Evolutionary conservation across 1,140 invertebrate species (phyloP), one percentile per base, ranked within the genome.

Genomic region (Ostrea denselamellosa): DNA sequence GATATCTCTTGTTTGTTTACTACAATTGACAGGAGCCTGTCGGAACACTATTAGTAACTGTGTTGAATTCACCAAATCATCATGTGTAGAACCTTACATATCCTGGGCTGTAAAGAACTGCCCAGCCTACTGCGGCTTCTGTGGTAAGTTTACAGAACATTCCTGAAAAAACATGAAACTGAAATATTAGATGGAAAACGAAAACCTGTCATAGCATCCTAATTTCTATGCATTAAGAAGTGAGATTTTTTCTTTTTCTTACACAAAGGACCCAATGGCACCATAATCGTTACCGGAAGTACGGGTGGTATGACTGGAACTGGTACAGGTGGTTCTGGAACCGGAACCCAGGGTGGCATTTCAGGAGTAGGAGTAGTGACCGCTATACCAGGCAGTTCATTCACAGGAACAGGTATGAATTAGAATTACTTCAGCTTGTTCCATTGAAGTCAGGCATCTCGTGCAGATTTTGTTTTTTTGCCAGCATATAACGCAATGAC

Each of bases 71-170:
- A 86, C 77, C 2, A 52, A 56, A 5, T n/a, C 25, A 3, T 85
- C 87, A 54, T 90, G 90, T 65, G 51, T 28, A 34, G 88, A 87
- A 22, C 87, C 89, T n/a, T 90, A 90, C 77, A 19, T 68, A 0
- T 52, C 62, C n/a, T 91, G 91, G 91, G 91, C 90, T 1, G 77
- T 86, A 68, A 44, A 83, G 28, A 90, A 90, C 71, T 91, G 91
- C 34, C 77, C 89, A 17, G 86, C 88, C n/a, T 90, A 85, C 77
- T 91, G 91, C 34, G 87, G 87, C 14, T 87, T 89, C 58, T 91
- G 90, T 87, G 86, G 89, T 90, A 77, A 77, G 22, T 62, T 7
- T 19, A n/a, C 17, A 19, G 5, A 62, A 1, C 1, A 56, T 4
- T 56, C 0, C 9, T 10, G 53, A n/a, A n/a, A n/a, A n/a, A n/a